phyloP scores from a whole-genome alignment of 2,113 vertebrate species.

The Pavo muticus region DNA sequence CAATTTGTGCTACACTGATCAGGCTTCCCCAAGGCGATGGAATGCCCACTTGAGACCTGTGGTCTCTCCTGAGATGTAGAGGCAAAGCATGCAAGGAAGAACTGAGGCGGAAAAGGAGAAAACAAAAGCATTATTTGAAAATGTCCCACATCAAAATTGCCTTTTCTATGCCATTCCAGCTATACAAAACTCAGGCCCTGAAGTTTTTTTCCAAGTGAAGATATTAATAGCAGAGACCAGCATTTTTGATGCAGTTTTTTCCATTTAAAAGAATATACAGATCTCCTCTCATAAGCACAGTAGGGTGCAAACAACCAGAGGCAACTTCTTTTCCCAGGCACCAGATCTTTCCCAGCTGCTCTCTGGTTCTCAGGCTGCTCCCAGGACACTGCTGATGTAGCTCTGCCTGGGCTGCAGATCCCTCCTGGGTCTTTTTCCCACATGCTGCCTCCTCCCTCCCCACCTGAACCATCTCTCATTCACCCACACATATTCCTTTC shows the following conservation, averaged over 20 bases:
- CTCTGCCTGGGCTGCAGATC: not conserved
- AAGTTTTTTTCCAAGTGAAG: conserved; percentile 15
- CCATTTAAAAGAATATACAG: conserved; percentile 40
- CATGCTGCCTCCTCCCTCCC: not conserved
- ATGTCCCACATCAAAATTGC: not conserved
- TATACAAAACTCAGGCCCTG: not conserved
- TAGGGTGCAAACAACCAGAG: conserved; percentile 13
- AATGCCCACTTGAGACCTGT: not conserved
- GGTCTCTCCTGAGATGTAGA: not conserved
- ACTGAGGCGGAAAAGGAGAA: not conserved
- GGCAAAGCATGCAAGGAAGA: not conserved
- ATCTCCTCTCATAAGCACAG: conserved; percentile 39
- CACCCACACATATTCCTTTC: not conserved
- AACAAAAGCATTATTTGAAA: not conserved
- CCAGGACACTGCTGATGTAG: not conserved
- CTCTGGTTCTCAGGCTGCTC: not conserved
- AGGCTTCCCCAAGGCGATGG: not conserved
- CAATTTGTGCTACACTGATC: not conserved
- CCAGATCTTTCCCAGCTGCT: conserved; percentile 12
- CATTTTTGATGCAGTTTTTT: conserved; percentile 38
- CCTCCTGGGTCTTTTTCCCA: not conserved
- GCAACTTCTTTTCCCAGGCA: conserved; percentile 27
- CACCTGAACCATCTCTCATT: conserved; percentile 34
- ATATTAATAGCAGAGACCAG: conserved; percentile 47
- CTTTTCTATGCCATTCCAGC: not conserved